Evolutionary conservation across 30 jellyfish, hydroid and myxozoan genomes (phyloP).

Genomic region (Hydractinia echinata): DNA sequence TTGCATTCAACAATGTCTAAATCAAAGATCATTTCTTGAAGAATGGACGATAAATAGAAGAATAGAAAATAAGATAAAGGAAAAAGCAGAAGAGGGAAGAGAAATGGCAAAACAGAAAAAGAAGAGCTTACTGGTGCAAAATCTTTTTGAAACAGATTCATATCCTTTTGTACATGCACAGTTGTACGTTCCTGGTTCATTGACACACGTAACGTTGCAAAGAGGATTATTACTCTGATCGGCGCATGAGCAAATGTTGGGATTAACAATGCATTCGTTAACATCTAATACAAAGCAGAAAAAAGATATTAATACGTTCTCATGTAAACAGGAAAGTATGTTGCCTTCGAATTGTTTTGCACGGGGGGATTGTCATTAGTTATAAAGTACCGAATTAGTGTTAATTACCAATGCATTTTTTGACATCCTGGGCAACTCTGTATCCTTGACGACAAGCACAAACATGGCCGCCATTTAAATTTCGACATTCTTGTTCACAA

Average conservation of each 20-base stretch:
- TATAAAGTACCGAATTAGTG: neutral
- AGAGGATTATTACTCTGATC: constrained; percentile 45
- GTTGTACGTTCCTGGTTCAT: neutral
- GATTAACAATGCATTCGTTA: constrained; percentile 42
- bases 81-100: too few species aligned
- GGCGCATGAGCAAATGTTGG: constrained; percentile 42
- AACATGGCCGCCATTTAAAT: constrained; percentile 37
- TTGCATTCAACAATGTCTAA: constrained; percentile 3
- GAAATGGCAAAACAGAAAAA: neutral
- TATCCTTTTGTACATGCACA: constrained; percentile 13
- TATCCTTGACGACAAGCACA: constrained; percentile 56
- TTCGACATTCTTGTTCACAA: constrained; percentile 51
- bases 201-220: constrained; percentile 42
- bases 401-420: constrained; percentile 13
- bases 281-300: constrained; percentile 26
- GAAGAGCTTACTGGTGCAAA: neutral
- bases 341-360: too few species aligned
- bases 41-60: neutral
- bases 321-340: too few species aligned
- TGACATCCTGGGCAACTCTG: constrained; percentile 12
- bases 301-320: neutral
- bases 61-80: neutral
- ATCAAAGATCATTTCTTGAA: neutral
- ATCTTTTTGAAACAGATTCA: neutral
- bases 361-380: too few species aligned